Evolutionary conservation across 2,888 invertebrate species (phyloP), one percentile per base, ranked within the genome.

Genomic region (Cylloceria caligata): DNA sequence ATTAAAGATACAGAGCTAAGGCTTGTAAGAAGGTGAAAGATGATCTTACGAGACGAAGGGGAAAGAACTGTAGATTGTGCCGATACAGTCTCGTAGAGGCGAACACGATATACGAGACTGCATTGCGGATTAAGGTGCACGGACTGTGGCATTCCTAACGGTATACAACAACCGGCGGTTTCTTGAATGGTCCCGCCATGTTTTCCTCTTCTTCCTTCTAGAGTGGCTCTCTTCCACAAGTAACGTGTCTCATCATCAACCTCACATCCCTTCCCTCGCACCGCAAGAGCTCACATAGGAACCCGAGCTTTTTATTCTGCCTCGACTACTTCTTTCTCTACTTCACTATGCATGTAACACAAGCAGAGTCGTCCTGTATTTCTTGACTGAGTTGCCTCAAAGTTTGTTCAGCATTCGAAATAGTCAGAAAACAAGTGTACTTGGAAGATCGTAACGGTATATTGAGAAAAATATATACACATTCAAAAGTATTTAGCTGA

Each of bases 101-200:
- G 68, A 69, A 52, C 64, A 71, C n/a, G 42, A 78, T 60, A 73
- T 30, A 71, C 72, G 47, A 71, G 74, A 71, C 74, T 71, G 64
- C 74, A 80, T 77, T 75, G 80, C 84, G 81, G 81, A 85, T 86
- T 85, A 84, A 80, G 83, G 83, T 84, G 78, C 81, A 78, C 73
- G 69, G 83, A 87, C 55, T 87, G 78, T 78, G 86, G 84, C 84
- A 89, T 89, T 88, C 86, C 88, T 88, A 87, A 88, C 87, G 87
- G 88, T 88, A 88, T 79, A 55, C 77, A 81, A 80, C 80, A 79
- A 60, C 83, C 67, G 64, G 39, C 68, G 49, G 82, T 83, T 84
- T 88, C 84, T 86, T 87, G 83, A 86, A 85, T 87, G 84, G 80
- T 84, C 77, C 47, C 64, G 30, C 24, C 80, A 78, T 80, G 78